Conservation (phyloP, 2,113 vertebrate genomes). For the Salvelinus alpinus region DNA sequence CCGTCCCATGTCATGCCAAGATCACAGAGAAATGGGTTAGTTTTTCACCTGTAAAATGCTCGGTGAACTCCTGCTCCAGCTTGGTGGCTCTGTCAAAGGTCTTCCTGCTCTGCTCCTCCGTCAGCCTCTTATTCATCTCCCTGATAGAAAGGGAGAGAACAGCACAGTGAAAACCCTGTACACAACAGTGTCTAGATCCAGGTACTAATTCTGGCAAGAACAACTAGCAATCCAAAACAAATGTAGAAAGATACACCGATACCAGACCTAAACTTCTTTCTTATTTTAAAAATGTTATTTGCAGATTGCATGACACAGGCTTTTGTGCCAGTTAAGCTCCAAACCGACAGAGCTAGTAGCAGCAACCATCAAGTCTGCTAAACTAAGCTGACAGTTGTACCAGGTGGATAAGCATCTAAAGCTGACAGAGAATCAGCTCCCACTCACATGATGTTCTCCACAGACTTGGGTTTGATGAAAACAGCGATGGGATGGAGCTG, state of each 20-base stretch:
- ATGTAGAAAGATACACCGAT: too few relatives aligned
- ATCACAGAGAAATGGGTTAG: neutral
- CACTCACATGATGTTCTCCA: constrained; percentile 98
- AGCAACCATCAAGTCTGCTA: too few relatives aligned
- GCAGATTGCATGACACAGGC: too few relatives aligned
- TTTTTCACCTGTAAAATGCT: constrained; percentile 94
- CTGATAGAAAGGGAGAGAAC: constrained; percentile 68
- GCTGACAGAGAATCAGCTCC: too few relatives aligned
- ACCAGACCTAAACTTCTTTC: too few relatives aligned
- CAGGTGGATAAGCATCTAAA: too few relatives aligned
- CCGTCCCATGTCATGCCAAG: neutral
- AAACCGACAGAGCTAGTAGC: too few relatives aligned
- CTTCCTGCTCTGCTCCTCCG: constrained; percentile 92
- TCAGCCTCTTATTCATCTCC: constrained; percentile 98
- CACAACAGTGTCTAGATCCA: neutral
- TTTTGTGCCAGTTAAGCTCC: too few relatives aligned
- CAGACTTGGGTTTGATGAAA: constrained; percentile 96
- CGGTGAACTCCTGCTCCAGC: constrained; percentile 97
- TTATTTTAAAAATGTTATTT: too few relatives aligned
- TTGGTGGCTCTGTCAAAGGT: constrained; percentile 94
- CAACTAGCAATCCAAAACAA: too few relatives aligned
- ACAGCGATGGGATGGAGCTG: constrained; percentile 92
- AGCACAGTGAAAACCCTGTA: neutral
- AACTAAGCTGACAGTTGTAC: too few relatives aligned
- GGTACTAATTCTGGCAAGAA: neutral